Evolutionary conservation across 2,113 vertebrate species (phyloP).

Genomic region (Megaceryle torquata): DNA sequence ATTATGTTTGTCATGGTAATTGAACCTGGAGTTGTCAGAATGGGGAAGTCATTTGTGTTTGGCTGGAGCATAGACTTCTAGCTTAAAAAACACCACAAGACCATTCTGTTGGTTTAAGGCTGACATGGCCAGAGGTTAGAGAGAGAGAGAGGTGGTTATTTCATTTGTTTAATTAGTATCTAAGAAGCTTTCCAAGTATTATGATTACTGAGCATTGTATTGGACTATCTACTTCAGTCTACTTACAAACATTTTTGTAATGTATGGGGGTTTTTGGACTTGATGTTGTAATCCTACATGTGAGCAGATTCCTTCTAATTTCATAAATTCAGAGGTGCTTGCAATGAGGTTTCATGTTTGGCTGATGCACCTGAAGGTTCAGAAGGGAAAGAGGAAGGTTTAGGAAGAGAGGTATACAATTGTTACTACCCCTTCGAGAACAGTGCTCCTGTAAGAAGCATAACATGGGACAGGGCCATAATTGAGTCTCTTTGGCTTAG

Average conservation of each 20-base stretch:
- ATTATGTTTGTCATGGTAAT: slow-evolving; percentile 77
- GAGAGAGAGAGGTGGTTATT: not conserved
- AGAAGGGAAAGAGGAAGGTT: not conserved
- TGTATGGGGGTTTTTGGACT: accelerated
- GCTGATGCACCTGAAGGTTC: not conserved
- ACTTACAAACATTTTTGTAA: not conserved
- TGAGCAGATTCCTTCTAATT: not conserved
- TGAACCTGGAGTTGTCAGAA: slow-evolving; percentile 58
- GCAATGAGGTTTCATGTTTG: not conserved
- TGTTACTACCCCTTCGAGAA: not conserved
- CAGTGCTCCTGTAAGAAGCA: not conserved
- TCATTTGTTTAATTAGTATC: not conserved
- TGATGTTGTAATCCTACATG: not conserved
- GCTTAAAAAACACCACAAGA: not conserved
- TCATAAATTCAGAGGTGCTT: not conserved
- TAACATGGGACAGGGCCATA: not conserved
- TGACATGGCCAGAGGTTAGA: not conserved
- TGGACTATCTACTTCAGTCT: not conserved
- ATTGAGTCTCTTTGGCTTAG: not conserved
- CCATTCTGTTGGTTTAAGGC: not conserved
- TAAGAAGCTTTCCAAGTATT: not conserved
- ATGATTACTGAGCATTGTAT: not conserved
- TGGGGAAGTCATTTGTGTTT: slow-evolving; percentile 56
- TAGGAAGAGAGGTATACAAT: not conserved
- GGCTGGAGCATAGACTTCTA: slow-evolving; percentile 31